Base-by-base conservation (phyloP, 2,797 vertebrate species). In the Betta splendens region DNA sequence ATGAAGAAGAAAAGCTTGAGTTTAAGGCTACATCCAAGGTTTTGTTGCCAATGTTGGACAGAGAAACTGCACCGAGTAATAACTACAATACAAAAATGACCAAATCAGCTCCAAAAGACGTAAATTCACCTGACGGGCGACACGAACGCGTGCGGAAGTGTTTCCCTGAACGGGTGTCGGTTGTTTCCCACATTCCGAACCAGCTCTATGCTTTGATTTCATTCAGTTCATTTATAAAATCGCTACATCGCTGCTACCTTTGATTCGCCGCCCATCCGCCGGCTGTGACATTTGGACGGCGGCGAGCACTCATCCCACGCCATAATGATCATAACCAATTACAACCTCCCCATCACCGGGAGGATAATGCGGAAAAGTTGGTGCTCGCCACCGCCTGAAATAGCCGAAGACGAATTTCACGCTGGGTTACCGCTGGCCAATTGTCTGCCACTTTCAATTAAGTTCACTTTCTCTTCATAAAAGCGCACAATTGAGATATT, bases 391-490 rank as follows among this genome's bases (percentile, higher is more conserved):
- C 52, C 31, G 42, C 45, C 69, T 64, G 54, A 72, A 71, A 64
- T 72, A 80, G 72, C 72, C 50, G 69, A 77, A 80, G 76, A 80
- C 81, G 89, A 78, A 91, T 90, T 90, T 91, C 89, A 90, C 62
- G 81, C 86, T 83, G 86, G 79, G 82, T 87, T 87, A 89, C 83
- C 77, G 75, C 68, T 58, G 82, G 83, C 81, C 87, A 88, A 87
- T 90, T 88, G 85, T 75, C 73, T 87, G 89, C 86, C 90, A 90
- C 86, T 87, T 91, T 84, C 86, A 89, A 90, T 92, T 89, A 87
- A 75, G 71, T 66, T 87, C 77, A 81, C 78, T 81, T 81, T 82
- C 79, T 82, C 77, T 72, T 64, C 69, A 74, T 65, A 58, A 80
- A 82, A 77, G 67, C 55, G 63, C 58, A 60, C 83, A 80, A 89